Conservation (phyloP, 2,888 invertebrate species). For the Hirtodrosophila trivittata region DNA sequence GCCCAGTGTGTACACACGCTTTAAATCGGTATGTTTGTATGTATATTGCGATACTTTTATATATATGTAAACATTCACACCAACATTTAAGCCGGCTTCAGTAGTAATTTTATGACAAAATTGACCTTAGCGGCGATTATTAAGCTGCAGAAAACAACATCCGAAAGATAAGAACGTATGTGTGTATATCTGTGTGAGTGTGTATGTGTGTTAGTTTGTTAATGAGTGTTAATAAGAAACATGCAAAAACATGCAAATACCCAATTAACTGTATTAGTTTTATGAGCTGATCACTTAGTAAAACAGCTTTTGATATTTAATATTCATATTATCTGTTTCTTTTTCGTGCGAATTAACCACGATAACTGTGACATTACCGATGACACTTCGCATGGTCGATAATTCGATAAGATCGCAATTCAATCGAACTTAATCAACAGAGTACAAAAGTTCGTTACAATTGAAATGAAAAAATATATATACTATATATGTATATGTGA, state of each 20-base stretch:
- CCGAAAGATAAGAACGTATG: slow-evolving; percentile 18
- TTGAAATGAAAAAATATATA: too few relatives aligned
- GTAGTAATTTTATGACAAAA: slow-evolving; percentile 37
- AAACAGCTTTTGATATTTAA: too few relatives aligned
- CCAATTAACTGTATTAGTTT: background rate
- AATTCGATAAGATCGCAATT: too few relatives aligned
- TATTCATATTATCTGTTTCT: background rate
- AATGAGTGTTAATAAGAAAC: slow-evolving; percentile 46
- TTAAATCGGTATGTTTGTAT: too few relatives aligned
- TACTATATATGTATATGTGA: too few relatives aligned
- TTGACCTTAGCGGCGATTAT: slow-evolving; percentile 56
- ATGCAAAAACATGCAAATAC: slow-evolving; percentile 9
- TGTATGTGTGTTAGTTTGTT: slow-evolving; percentile 14
- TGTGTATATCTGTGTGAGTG: slow-evolving; percentile 1
- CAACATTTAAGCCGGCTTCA: slow-evolving; percentile 40
- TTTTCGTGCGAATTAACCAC: too few relatives aligned
- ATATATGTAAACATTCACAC: slow-evolving; percentile 10
- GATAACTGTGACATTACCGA: too few relatives aligned
- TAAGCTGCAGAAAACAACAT: slow-evolving; percentile 45
- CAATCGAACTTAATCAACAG: too few relatives aligned
- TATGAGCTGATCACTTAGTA: background rate
- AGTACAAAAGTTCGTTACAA: too few relatives aligned
- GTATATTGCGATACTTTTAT: slow-evolving; percentile 35
- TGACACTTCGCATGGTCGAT: too few relatives aligned
- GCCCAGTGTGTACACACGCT: slow-evolving; percentile 44